phyloP scores from a whole-genome alignment of 2,797 vertebrate genomes.

The Chloroceryle amazona region DNA sequence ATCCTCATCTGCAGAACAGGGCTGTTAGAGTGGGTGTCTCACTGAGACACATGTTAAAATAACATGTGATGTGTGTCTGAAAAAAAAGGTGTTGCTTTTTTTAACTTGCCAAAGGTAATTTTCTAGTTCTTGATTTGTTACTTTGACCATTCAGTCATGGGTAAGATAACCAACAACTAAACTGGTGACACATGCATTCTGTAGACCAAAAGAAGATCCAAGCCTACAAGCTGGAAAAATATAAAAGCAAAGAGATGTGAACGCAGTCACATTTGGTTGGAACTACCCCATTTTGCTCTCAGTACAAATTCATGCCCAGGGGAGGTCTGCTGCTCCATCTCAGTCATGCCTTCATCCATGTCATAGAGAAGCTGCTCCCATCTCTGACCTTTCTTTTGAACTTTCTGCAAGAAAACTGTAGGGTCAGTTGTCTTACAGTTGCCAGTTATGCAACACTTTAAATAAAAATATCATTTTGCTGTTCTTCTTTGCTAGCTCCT shows the following conservation, averaged over 20 bases:
- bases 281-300: constrained; percentile 67
- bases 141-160: neutral
- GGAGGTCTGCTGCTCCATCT: constrained; percentile 64
- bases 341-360: constrained; percentile 17
- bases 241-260: constrained; percentile 33
- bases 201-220: constrained; percentile 44
- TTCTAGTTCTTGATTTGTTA: neutral
- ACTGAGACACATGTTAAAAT: neutral
- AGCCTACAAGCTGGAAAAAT: constrained; percentile 49
- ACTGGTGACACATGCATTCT: constrained; percentile 7
- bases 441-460: constrained; percentile 43
- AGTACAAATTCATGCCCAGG: constrained; percentile 35
- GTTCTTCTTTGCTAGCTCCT: neutral
- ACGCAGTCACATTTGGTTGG: constrained; percentile 20
- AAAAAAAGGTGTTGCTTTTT: neutral
- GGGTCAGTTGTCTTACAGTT: constrained; percentile 12
- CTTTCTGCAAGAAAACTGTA: constrained; percentile 50
- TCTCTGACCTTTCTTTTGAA: constrained; percentile 33
- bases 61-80: neutral
- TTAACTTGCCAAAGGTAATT: constrained; percentile 15
- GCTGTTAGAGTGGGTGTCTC: neutral
- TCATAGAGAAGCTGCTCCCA: neutral
- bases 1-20: neutral
- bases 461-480: neutral
- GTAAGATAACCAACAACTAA: neutral